Base-by-base conservation (phyloP, 2,888 invertebrate species). In the Cartodere bifasciata region DNA sequence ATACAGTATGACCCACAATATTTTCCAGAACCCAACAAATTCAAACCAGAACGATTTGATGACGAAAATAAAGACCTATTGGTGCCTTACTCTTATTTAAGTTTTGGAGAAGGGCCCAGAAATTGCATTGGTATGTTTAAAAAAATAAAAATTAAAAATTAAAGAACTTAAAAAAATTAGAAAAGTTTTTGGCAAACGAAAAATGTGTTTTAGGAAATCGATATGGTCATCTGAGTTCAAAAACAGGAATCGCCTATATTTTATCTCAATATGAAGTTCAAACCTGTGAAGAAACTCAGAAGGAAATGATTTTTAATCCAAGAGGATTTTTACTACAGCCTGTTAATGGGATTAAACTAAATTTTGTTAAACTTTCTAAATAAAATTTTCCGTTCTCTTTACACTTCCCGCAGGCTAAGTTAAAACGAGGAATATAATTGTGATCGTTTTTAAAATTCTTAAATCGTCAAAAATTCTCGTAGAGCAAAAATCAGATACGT, bases 31-130 rank as follows among this genome's bases (percentile, higher is more conserved):
- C 60, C 62, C 0, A 42, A 54, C 9, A 44, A 44, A 31, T 63
- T 60, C 39, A 48, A 57, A 37, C 63, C 62, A 0, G 55, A 58
- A 31, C 39, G 60, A 24, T 60, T 60, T 45, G 42, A 32, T 1
- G 45, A 47, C 2, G 54, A 53, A 23, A 50, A 48, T 16, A 49
- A 47, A 23, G 2, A 14, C 10, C 4, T 14, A 9, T 33, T 11
- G 32, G 21, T 13, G 13, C 30, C 35, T 2, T 38, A 9, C 29
- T 13, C 34, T 11, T 40, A 34, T 20, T 10, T 41, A 10, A 37
- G 39, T 6, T 41, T 41, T 31, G 40, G 41, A 13, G 38, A 36
- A 23, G 41, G 41, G 11, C 41, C 40, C 2, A 31, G 42, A 7
- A 40, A 32, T 31, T 41, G 41, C 23, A 38, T 41, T 27, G 40